Base-by-base conservation (phyloP, 2,797 vertebrate genomes). In the Toxotes lorentzi region DNA sequence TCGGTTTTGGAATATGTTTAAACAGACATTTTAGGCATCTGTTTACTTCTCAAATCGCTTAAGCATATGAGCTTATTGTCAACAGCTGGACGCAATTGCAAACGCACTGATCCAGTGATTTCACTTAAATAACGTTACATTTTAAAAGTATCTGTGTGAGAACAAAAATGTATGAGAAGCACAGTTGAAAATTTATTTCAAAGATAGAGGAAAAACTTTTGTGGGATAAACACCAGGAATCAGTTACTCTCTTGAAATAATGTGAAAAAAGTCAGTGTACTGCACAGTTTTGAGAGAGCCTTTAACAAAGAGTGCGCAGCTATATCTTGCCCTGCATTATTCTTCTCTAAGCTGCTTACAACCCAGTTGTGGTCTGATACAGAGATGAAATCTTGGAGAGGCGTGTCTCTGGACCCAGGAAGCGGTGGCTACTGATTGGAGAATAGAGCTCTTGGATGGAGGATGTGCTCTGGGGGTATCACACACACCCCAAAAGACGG, bases 381-480 rank as follows among this genome's bases (percentile, higher is more conserved):
- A 43, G 89, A 89, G 90, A 93, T 90, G 88, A 91, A 83, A 92
- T 93, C 92, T 93, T 93, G 89, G 88, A 87, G 90, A 89, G 91
- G 90, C 89, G 90, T 92, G 92, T 90, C 88, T 86, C 85, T 94
- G 93, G 92, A 92, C 88, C 78, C 79, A 81, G 90, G 89, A 93
- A 93, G 92, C 91, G 89, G 88, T 70, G 90, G 82, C 88, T 88
- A 69, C 90, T 93, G 94, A 94, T 94, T 93, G 91, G 91, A 93
- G 91, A 93, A 92, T 86, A 82, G 91, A 85, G 88, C 88, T 88
- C 83, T 93, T 94, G 93, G 93, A 94, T 67, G 78, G 88, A 84
- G 87, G 88, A 88, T 76, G 84, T 89, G 86, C 91, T 92, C 84
- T 77, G 88, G 89, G 90, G 89, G 88, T 89, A 91, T 92, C 86